Evolutionary conservation across 2,888 invertebrate genomes (phyloP), one percentile per base, ranked within the genome.

Genomic region (Hydropsyche betteni): DNA sequence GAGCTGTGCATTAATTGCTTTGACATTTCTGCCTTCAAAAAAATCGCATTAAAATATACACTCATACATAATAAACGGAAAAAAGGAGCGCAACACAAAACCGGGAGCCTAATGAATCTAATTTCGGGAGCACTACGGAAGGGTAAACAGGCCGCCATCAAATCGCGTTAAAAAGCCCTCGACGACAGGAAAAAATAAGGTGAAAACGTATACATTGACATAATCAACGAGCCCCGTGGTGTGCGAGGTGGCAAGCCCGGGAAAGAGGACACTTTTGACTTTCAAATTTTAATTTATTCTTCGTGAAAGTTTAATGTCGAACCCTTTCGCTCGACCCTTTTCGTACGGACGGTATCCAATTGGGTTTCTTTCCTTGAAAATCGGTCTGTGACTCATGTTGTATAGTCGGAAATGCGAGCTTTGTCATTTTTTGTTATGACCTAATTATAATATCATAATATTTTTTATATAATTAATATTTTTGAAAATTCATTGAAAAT

Each of bases 31-130:
- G 64, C 64, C 74, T 55, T 6, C 44, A 10, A 44, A 44, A 69
- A 53, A 71, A 64, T 53, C 69, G 36, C 61, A 71, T 61, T 64
- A 58, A 73, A 76, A 77, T 76, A 74, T 44, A 44, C 44, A 44
- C 10, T 44, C 10, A 44, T 44, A 6, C 10, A 44, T 8, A 8
- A 44, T 44, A 44, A 8, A 44, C 44, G 44, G 7, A 44, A 6
- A 44, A 44, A 44, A 44, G 44, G 44, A 24, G 24, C 24, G 24
- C 24, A 24, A 24, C 24, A 24, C 24, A 24, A 24, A 24, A 24
- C 24, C 64, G 69, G 36, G 75, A 64, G 52, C 74, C 69, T 79
- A 79, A 79, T 77, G 77, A 79, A 79, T 79, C 75, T 79, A 79
- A 79, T 79, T 79, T 79, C 72, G 53, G 75, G 76, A 77, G 52